phyloP scores from a whole-genome alignment of 64 coral and sea anemone genomes.

The Cladopsammia gracilis region DNA sequence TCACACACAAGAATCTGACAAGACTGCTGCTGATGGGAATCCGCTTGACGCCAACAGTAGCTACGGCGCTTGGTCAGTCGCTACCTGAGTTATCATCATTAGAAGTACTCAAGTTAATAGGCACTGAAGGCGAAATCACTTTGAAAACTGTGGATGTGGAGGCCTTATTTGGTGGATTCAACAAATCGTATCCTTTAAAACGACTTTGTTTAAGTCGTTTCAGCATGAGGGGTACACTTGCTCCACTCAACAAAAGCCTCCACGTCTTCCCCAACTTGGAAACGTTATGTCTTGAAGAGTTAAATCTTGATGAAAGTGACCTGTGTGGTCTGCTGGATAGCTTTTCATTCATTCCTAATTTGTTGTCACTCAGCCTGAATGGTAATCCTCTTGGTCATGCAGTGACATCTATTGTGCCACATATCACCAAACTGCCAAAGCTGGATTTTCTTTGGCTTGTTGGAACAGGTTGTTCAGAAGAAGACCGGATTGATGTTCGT shows the following conservation, averaged over 20 bases:
- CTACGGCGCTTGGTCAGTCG: neutral
- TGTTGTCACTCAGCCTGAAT: neutral
- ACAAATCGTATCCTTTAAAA: neutral
- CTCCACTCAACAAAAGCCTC: neutral
- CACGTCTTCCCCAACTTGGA: neutral
- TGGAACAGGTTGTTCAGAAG: neutral
- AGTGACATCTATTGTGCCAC: neutral
- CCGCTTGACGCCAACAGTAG: neutral
- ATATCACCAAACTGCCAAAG: neutral
- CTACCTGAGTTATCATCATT: neutral
- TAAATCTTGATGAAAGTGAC: slow-evolving; percentile 5
- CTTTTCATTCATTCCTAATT: neutral
- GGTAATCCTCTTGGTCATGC: neutral
- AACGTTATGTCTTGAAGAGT: neutral
- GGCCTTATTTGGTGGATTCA: neutral
- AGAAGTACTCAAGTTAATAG: neutral
- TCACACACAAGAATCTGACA: neutral
- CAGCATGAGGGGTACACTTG: neutral
- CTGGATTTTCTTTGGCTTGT: neutral
- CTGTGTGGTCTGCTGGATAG: neutral
- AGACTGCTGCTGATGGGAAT: neutral
- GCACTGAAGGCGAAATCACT: neutral
- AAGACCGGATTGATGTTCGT: neutral
- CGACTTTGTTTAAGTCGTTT: neutral
- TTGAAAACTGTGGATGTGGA: neutral